Conservation (phyloP, 1,140 invertebrate genomes). For the Coelopa frigida region DNA sequence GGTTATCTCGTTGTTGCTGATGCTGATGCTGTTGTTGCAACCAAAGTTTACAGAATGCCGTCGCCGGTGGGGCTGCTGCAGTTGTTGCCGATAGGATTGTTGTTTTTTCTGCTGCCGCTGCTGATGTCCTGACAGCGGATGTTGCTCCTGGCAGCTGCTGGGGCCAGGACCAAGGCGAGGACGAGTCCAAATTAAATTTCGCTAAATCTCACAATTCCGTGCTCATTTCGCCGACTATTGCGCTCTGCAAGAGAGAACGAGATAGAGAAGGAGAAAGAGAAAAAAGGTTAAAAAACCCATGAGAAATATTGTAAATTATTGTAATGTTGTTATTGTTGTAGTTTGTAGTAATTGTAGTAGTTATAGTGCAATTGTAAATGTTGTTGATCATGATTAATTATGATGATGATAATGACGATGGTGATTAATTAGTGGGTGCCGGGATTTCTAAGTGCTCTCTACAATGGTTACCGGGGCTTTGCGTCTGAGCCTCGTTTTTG, state of each 20-base stretch:
- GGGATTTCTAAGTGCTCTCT: too few species aligned
- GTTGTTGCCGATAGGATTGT: too few species aligned
- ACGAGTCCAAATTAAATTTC: conserved; percentile 42
- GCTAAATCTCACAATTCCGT: conserved; percentile 46
- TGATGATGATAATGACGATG: too few species aligned
- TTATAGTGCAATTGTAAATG: too few species aligned
- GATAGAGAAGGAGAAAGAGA: conserved; percentile 10
- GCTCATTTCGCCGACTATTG: conserved; percentile 46
- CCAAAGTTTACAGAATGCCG: conserved; percentile 41
- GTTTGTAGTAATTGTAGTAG: too few species aligned
- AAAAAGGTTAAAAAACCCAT: conserved; percentile 9
- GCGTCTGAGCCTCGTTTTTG: too few species aligned
- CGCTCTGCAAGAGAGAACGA: conserved; percentile 26
- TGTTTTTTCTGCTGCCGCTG: conserved; percentile 27
- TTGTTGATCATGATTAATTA: too few species aligned
- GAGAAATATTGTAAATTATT: background rate
- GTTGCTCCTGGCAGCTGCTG: background rate
- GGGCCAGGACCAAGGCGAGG: background rate
- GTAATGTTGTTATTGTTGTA: background rate
- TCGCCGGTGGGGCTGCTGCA: conserved; percentile 10
- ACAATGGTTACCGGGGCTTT: too few species aligned
- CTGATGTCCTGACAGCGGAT: conserved; percentile 1
- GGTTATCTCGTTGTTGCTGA: conserved; percentile 20
- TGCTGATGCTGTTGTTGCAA: conserved; percentile 34
- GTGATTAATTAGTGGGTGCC: too few species aligned